Evolutionary conservation across 1,140 invertebrate genomes (phyloP), one percentile per base, ranked within the genome.

Genomic region (Aphis craccivora): DNA sequence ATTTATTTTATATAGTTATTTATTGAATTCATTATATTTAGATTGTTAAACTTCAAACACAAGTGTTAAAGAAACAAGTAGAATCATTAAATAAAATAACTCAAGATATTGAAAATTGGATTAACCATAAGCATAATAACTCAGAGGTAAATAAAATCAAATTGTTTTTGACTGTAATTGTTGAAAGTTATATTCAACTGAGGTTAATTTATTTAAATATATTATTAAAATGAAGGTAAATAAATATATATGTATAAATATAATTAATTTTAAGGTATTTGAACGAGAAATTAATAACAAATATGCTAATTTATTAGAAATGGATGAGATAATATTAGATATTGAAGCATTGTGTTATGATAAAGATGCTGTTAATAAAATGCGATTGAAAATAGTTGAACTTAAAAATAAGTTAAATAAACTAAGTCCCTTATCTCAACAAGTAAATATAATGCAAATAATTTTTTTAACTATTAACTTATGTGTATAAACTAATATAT

Each of bases 101-200:
- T 6, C 95, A 94, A 7, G 95, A 95, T 84, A 94, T 96, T 18
- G 95, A 96, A 94, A 95, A 95, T 35, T 96, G 96, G 96, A 95
- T 96, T 86, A 95, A 95, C 84, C 95, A 96, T 55, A 95, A 95
- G 2, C 95, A 95, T 22, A 94, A 95, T 9, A 96, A 96, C 93
- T 94, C 96, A n/a, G 95, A 96, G 94, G 95, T 95, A 93, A 95
- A 1, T 96, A 96, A 92, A 96, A 96, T 95, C 96, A 96, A 96
- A 94, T 95, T 95, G 14, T 25, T 30, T 22, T 84, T 92, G 8
- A 83, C 14, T 84, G 83, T 8, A 60, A 40, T 9, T 55, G 9
- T 40, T 67, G 8, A 83, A 35, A 60, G n/a, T 35, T n/a, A 67
- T 67, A 45, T 43, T 90, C 2, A 37, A 35, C n/a, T 55, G 25